Conservation (phyloP, 2,113 vertebrate species). For the Myodes glareolus region DNA sequence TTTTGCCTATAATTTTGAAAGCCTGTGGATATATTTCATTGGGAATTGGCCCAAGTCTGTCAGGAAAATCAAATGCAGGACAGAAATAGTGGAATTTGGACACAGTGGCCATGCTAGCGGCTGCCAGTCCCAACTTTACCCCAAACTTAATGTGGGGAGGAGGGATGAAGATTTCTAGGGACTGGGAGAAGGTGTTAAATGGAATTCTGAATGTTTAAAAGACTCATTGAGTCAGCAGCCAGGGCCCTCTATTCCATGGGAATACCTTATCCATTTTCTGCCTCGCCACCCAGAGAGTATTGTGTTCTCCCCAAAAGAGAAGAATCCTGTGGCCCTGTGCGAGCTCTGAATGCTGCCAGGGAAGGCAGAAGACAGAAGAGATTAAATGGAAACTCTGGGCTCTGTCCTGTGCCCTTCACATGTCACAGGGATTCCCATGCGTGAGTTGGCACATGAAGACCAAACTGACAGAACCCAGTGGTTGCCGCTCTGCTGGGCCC, state of each 20-base stretch:
- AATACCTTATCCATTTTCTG: background rate
- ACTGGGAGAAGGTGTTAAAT: background rate
- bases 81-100: slow-evolving; percentile 63
- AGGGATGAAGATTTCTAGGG: slow-evolving; percentile 44
- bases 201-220: slow-evolving; percentile 30
- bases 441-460: background rate
- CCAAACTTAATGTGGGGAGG: slow-evolving; percentile 1
- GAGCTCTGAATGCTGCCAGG: background rate
- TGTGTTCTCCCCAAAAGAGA: background rate
- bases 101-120: background rate
- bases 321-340: rapidly evolving
- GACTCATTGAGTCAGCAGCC: background rate
- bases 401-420: background rate
- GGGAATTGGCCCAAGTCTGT: slow-evolving; percentile 55
- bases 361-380: slow-evolving; percentile 7
- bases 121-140: slow-evolving; percentile 57
- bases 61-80: slow-evolving; percentile 71
- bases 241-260: background rate
- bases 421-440: background rate
- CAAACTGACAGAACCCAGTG: background rate
- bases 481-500: background rate
- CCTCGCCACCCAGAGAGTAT: background rate
- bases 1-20: slow-evolving; percentile 63
- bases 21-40: slow-evolving; percentile 65
- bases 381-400: background rate